These are phyloP conservation scores for Falco novaeseelandiae DNA, from an alignment of 2,797 vertebrate genomes.

Conservation along the genomic window DNA sequence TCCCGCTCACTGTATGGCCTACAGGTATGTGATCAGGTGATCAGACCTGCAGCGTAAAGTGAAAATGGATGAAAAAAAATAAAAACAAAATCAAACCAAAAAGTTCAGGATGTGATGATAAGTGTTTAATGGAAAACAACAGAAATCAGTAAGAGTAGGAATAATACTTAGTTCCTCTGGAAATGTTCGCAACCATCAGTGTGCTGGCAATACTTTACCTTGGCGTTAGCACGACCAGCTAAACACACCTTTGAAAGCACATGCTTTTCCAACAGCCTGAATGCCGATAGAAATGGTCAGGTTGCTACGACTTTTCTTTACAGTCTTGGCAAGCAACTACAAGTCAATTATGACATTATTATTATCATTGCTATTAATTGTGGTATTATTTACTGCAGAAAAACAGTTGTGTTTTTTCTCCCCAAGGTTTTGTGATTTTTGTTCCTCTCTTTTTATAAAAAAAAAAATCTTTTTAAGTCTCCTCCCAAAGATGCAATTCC, in stretches of 20 bases:
- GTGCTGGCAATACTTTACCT: background rate
- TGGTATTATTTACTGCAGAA: background rate
- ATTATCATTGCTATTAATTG: background rate
- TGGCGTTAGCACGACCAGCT: background rate
- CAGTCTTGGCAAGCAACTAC: background rate
- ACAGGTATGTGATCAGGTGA: background rate
- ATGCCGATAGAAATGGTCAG: background rate
- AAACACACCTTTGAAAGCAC: background rate
- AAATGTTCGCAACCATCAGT: background rate
- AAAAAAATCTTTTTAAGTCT: background rate
- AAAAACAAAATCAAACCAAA: rapidly evolving
- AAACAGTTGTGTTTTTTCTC: background rate
- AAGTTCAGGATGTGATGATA: background rate
- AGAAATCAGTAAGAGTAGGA: background rate
- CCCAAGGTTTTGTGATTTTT: background rate
- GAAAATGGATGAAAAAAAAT: background rate
- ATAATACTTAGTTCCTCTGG: background rate
- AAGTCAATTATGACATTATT: background rate
- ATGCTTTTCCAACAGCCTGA: background rate
- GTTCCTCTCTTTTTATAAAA: background rate
- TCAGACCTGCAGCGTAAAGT: background rate
- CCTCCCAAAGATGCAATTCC: background rate
- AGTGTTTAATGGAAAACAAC: background rate
- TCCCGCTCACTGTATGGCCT: rapidly evolving
- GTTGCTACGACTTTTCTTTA: background rate